Evolutionary conservation across 2,113 vertebrate species (phyloP).

Genomic region (Oceanodroma tethys): DNA sequence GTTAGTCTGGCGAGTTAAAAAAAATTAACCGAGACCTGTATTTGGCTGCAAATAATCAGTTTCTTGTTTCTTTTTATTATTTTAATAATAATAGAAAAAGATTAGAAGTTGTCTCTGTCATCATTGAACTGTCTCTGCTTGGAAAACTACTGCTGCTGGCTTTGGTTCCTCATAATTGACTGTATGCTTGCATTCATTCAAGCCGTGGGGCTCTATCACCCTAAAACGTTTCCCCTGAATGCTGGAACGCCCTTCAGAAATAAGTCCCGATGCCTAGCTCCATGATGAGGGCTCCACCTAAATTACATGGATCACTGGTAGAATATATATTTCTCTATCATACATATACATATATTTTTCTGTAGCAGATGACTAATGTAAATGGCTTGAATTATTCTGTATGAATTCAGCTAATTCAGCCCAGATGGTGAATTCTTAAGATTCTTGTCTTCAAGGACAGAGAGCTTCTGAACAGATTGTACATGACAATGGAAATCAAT

Average conservation of each 20-base stretch:
- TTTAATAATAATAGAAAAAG: not conserved
- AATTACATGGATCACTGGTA: not conserved
- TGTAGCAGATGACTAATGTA: not conserved
- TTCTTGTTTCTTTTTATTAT: not conserved
- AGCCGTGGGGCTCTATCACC: not conserved
- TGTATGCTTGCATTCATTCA: not conserved
- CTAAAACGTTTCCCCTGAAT: not conserved
- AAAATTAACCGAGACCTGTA: not conserved
- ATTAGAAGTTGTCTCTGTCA: not conserved
- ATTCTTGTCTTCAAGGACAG: not conserved
- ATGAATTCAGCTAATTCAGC: not conserved
- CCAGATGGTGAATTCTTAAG: constrained; percentile 4
- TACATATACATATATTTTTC: not conserved
- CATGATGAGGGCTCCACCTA: not conserved
- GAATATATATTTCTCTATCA: not conserved
- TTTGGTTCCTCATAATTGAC: not conserved
- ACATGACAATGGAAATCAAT: not conserved
- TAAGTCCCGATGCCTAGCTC: not conserved
- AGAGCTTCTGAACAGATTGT: not conserved
- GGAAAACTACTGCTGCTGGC: not conserved
- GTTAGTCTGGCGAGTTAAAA: not conserved
- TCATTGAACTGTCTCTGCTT: not conserved
- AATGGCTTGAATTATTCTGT: not conserved
- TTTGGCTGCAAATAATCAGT: not conserved
- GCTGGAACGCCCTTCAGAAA: not conserved